Conservation (phyloP, 2,888 invertebrate species). For the Pristionchus fissidentatus region DNA sequence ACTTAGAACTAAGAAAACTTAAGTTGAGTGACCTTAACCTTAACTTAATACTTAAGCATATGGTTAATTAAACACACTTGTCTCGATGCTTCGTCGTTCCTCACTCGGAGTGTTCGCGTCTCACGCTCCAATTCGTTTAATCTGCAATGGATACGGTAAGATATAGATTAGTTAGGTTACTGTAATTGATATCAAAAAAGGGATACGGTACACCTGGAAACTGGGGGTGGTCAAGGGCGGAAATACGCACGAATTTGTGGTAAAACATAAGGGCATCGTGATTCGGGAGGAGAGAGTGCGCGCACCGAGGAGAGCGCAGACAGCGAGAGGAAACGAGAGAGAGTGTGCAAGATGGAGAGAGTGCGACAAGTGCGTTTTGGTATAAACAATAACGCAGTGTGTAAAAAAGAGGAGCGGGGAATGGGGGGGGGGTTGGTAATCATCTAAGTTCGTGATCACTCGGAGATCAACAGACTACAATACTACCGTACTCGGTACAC, state of each 20-base stretch:
- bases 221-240: background rate
- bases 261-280: background rate
- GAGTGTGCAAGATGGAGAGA: background rate
- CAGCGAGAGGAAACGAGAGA: background rate
- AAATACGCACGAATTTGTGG: background rate
- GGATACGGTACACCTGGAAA: background rate
- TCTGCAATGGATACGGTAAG: conserved; percentile 43
- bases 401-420: background rate
- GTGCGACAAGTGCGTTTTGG: background rate
- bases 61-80: conserved; percentile 53
- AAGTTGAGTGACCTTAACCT: no score
- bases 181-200: background rate
- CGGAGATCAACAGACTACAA: background rate
- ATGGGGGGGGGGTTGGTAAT: no score
- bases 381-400: conserved; percentile 6
- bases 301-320: background rate
- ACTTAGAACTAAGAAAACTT: no score
- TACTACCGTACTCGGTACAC: background rate
- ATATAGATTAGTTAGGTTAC: background rate
- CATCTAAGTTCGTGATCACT: no score
- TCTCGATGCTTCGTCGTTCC: conserved; percentile 53
- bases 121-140: conserved; percentile 60
- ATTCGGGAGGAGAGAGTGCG: conserved; percentile 11
- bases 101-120: conserved; percentile 54
- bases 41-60: conserved; percentile 58